Evolutionary conservation across 2,797 vertebrate species (phyloP).

Genomic region (Leptatherina wallacei): DNA sequence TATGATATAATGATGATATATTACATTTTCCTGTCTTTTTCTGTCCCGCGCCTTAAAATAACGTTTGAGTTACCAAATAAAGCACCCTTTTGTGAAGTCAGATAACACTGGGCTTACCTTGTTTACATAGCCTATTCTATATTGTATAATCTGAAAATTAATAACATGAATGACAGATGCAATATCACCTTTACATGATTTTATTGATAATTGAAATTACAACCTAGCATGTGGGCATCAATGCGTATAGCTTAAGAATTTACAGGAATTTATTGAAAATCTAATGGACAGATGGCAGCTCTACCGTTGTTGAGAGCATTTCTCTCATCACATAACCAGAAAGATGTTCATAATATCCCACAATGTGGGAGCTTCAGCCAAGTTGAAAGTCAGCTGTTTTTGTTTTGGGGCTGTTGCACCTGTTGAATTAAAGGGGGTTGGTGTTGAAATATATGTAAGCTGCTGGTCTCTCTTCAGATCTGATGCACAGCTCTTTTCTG

Average conservation of each 20-base stretch:
- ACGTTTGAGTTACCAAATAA: background rate
- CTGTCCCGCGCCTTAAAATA: too few species aligned
- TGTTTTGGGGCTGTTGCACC: background rate
- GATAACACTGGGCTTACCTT: background rate
- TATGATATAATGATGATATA: too few species aligned
- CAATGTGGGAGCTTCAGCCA: background rate
- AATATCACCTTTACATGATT: background rate
- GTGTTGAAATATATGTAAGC: background rate
- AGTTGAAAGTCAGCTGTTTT: background rate
- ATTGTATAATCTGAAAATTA: background rate
- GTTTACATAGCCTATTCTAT: background rate
- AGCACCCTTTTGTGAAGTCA: background rate
- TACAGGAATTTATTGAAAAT: background rate
- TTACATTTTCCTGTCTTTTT: too few species aligned
- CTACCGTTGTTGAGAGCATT: background rate
- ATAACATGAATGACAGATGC: background rate
- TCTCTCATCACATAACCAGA: background rate
- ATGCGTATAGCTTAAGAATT: background rate
- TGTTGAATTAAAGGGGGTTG: background rate
- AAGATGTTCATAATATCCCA: background rate
- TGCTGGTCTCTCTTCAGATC: background rate
- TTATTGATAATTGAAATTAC: background rate
- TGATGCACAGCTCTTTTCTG: background rate
- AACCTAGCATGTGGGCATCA: background rate
- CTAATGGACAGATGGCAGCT: background rate